phyloP scores from a whole-genome alignment of 2,797 vertebrate species.

The Valencia hispanica region DNA sequence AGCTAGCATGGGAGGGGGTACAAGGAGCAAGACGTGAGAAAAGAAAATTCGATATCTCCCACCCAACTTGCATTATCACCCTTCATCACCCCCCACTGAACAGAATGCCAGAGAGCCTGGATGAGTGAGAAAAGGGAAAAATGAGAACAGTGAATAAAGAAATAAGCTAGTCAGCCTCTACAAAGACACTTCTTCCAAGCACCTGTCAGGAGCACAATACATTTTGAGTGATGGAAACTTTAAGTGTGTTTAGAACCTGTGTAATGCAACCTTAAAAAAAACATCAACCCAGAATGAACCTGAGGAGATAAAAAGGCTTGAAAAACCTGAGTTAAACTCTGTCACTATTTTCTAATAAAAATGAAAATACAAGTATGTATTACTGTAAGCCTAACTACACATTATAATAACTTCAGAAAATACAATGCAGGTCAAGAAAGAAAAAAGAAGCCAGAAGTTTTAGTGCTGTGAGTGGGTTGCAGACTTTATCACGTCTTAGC shows the following conservation, averaged over 20 bases:
- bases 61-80: conserved; percentile 67
- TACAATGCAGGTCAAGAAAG: neutral
- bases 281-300: conserved; percentile 13
- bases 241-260: conserved; percentile 47
- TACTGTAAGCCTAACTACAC: conserved; percentile 24
- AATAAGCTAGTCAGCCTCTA: conserved; percentile 44
- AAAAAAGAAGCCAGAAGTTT: neutral
- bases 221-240: conserved; percentile 58
- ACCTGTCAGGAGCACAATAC: conserved; percentile 66
- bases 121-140: conserved; percentile 57
- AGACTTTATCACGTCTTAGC: neutral
- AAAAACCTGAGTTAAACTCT: conserved; percentile 30
- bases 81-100: conserved; percentile 54
- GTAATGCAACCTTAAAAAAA: conserved; percentile 30
- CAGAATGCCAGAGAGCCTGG: conserved; percentile 44
- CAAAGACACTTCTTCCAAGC: conserved; percentile 52
- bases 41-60: conserved; percentile 64
- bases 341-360: conserved; percentile 33
- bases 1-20: conserved; percentile 17
- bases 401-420: conserved; percentile 3
- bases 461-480: neutral
- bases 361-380: conserved; percentile 4
- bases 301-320: conserved; percentile 35
- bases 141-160: conserved; percentile 57
- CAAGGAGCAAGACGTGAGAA: conserved; percentile 31